Conservation (phyloP, 2,888 invertebrate genomes). For the Sarcophaga variegata region DNA sequence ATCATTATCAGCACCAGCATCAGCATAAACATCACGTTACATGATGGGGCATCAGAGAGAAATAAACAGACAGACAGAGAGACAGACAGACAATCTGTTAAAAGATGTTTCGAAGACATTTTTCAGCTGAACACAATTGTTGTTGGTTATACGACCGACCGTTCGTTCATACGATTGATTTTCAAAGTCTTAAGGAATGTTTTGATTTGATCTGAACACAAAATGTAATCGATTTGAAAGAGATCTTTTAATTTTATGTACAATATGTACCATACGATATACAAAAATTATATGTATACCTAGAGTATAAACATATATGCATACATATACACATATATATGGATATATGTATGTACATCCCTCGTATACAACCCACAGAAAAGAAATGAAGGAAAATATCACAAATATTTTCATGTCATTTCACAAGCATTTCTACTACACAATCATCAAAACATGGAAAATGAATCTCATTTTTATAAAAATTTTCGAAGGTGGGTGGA, state of each 20-base stretch:
- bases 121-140: constrained; percentile 2
- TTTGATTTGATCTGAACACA: no score
- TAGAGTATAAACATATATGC: neutral
- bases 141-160: neutral
- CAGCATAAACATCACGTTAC: constrained; percentile 17
- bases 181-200: no score
- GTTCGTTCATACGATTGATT: neutral
- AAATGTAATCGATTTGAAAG: no score
- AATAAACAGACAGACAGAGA: no score
- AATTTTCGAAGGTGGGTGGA: constrained; percentile 48
- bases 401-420: neutral
- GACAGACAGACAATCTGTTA: constrained; percentile 35
- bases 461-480: neutral
- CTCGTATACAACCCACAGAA: constrained; percentile 15
- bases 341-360: neutral
- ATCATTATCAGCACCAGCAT: neutral
- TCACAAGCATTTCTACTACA: neutral
- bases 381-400: neutral
- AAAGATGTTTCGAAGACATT: constrained; percentile 26
- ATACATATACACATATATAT: constrained; percentile 7
- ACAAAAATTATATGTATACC: neutral
- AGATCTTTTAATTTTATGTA: neutral
- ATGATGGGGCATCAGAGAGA: constrained; percentile 46
- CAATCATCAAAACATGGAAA: neutral
- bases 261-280: neutral